Evolutionary conservation across 2,113 vertebrate genomes (phyloP).

Genomic region (Sander lucioperca): DNA sequence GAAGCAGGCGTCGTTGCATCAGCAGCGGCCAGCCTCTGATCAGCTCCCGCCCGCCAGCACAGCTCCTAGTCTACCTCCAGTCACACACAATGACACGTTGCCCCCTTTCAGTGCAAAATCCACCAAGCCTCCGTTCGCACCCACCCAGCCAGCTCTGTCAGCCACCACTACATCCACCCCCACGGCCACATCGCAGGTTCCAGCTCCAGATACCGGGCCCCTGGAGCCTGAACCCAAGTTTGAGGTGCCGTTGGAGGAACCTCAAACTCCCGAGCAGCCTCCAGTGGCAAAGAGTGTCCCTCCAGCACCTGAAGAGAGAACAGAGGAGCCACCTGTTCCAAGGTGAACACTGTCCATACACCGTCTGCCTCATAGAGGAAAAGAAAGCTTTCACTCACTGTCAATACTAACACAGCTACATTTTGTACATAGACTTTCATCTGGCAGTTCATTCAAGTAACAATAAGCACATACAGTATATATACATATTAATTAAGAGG

Average conservation of each 20-base stretch:
- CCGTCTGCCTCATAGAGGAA: background rate
- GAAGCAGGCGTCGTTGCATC: conserved; percentile 84
- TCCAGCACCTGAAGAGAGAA: conserved; percentile 73
- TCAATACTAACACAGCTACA: background rate
- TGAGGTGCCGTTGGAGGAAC: conserved; percentile 59
- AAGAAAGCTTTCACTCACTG: background rate
- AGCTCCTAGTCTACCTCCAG: conserved; percentile 45
- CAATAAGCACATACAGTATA: background rate
- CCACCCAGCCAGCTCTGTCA: conserved; percentile 43
- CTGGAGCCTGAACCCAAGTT: conserved; percentile 51
- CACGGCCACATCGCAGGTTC: conserved; percentile 41
- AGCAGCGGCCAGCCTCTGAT: conserved; percentile 67
- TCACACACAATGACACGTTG: conserved; percentile 51
- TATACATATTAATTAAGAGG: background rate
- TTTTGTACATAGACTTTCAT: background rate
- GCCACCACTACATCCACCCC: conserved; percentile 36
- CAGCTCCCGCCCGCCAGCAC: conserved; percentile 60
- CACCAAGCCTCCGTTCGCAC: conserved; percentile 57
- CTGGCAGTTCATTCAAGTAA: background rate
- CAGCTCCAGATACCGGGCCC: conserved; percentile 45
- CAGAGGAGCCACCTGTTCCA: conserved; percentile 67
- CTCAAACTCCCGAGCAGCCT: conserved; percentile 26
- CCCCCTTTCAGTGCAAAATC: conserved; percentile 58
- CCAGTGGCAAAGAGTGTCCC: conserved; percentile 44
- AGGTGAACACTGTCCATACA: conserved; percentile 59